Conservation (phyloP, 2,888 invertebrate species). For the Plebejus anna region DNA sequence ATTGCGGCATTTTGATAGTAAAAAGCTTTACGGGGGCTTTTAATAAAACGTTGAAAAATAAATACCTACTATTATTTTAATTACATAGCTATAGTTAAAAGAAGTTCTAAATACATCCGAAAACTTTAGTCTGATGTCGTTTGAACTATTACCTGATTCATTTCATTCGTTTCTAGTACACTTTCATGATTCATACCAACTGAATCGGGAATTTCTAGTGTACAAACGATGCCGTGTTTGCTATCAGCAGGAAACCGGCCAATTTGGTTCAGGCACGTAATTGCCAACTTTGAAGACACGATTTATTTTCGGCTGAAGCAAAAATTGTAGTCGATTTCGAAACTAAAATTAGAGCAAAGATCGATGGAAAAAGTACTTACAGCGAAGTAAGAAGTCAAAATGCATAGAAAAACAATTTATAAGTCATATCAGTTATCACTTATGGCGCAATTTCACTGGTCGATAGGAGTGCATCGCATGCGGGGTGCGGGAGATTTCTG, state of each 20-base stretch:
- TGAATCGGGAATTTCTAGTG: not conserved
- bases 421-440: no score
- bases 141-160: not conserved
- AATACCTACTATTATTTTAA: no score
- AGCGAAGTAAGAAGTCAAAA: not conserved
- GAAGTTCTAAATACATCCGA: no score
- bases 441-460: no score
- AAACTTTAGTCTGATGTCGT: not conserved
- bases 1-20: no score
- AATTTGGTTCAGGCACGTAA: slow-evolving; percentile 26
- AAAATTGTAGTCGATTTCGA: slow-evolving; percentile 18
- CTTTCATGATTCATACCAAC: not conserved
- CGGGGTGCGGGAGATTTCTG: no score
- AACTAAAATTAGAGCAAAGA: not conserved
- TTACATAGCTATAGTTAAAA: no score
- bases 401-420: not conserved
- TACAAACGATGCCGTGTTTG: slow-evolving; percentile 6
- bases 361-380: not conserved
- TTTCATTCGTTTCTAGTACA: not conserved
- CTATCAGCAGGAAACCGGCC: slow-evolving; percentile 20
- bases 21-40: no score
- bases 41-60: no score
- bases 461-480: no score
- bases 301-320: slow-evolving; percentile 14
- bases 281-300: slow-evolving; percentile 18